Evolutionary conservation across 2,888 invertebrate genomes (phyloP).

Genomic region (Hemicrepidius hirtus): DNA sequence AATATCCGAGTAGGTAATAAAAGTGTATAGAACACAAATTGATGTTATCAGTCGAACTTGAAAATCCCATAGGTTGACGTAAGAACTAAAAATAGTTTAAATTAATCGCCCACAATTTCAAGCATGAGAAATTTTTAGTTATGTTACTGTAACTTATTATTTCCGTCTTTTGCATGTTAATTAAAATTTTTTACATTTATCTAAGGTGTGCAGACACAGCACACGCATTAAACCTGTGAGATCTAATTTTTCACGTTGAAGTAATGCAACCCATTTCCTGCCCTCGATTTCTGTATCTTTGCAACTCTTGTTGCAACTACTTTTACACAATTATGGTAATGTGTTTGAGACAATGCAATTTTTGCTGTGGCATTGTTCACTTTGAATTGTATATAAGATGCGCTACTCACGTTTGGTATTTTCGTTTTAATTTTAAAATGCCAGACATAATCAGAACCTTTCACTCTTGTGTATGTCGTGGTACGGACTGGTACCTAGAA

Average conservation of each 20-base stretch:
- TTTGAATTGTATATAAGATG: constrained; percentile 22
- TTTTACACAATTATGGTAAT: constrained; percentile 35
- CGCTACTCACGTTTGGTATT: constrained; percentile 25
- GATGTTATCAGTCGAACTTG: constrained; percentile 27
- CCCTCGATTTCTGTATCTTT: constrained; percentile 24
- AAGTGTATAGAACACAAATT: constrained; percentile 14
- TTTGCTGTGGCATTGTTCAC: neutral
- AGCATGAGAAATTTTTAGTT: constrained; percentile 7
- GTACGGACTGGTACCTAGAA: constrained; percentile 40
- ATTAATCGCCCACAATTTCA: constrained; percentile 10
- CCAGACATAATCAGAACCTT: constrained; percentile 36
- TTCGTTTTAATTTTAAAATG: constrained; percentile 32
- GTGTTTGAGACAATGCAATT: constrained; percentile 24
- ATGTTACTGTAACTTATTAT: neutral
- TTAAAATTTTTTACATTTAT: constrained; percentile 9
- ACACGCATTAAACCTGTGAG: neutral
- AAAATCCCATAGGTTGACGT: constrained; percentile 17
- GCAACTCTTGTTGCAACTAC: constrained; percentile 12
- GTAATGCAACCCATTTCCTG: constrained; percentile 8
- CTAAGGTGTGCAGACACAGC: neutral
- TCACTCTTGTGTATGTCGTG: constrained; percentile 38
- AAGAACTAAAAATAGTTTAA: constrained; percentile 16
- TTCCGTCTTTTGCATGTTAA: neutral
- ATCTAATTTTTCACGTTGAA: neutral
- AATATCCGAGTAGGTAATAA: constrained; percentile 3